phyloP scores from a whole-genome alignment of 2,797 vertebrate genomes.

The Fistularia commersonii region DNA sequence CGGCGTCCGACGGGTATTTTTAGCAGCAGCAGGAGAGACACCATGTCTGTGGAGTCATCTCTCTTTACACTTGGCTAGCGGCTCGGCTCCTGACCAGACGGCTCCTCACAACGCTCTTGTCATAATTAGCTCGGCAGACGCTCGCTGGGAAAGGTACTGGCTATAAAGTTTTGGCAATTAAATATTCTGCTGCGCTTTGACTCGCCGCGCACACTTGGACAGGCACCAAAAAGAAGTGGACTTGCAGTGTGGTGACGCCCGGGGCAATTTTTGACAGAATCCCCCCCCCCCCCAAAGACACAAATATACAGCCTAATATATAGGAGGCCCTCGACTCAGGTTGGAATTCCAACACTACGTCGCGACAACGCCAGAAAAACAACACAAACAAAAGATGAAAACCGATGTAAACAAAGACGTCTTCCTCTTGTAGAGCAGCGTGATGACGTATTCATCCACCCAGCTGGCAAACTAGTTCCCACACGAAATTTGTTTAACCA shows the following conservation, averaged over 20 bases:
- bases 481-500: too few species aligned
- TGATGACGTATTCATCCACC: too few species aligned
- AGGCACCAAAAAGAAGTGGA: conserved; percentile 15
- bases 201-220: conserved; percentile 4
- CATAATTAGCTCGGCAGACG: conserved; percentile 57
- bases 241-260: conserved; percentile 5
- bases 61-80: conserved; percentile 30
- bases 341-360: too few species aligned
- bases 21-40: conserved; percentile 24
- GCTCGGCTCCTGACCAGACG: conserved; percentile 22
- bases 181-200: conserved; percentile 40
- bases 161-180: conserved; percentile 63
- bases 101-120: conserved; percentile 23
- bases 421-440: too few species aligned
- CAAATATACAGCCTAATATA: too few species aligned
- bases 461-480: too few species aligned
- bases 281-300: too few species aligned
- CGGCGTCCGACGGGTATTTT: conserved; percentile 21
- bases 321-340: too few species aligned
- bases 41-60: conserved; percentile 20
- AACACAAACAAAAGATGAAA: too few species aligned
- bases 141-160: conserved; percentile 46
- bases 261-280: too few species aligned
- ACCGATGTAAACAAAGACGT: too few species aligned
- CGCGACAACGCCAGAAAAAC: too few species aligned